Base-by-base conservation (phyloP, 1,140 invertebrate genomes). In the Whitmania pigra region DNA sequence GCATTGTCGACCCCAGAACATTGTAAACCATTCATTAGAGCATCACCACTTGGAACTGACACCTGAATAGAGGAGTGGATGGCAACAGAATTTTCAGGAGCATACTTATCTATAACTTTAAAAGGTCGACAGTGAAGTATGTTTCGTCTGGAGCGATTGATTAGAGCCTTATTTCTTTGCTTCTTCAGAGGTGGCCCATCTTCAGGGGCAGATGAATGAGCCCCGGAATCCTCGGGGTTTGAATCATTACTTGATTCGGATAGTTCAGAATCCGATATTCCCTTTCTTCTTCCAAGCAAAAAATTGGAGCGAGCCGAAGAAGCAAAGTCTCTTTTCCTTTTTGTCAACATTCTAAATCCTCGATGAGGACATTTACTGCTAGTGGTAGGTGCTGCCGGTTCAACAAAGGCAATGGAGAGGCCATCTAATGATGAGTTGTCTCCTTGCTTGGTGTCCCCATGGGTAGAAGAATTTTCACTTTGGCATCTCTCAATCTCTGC, bases 181-280 rank as follows among this genome's bases (percentile, higher is more conserved):
- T 27, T 53, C 53, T 71, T 71, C 25, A 53, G 31, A 20, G 69
- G 69, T 3, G 69, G 69, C 27, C 31, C 69, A 22, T 71, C 69
- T 31, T 22, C 27, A n/a, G 69, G 55, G 11, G 49, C 49, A 53
- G 69, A 54, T n/a, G 43, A 55, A 27, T 15, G 69, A 54, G n/a
- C 53, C 27, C 7, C 49, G 22, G 18, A 31, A 71, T 27, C 49
- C 13, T 63, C 57, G 22, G 29, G 22, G 11, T 63, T 22, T n/a
- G 57, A 31, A 63, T 63, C 22, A 13, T 9, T 6, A 63, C 57
- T 63, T 18, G 57, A 25, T 31, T 25, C 57, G 1, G 57, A 31
- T 13, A 63, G 22, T 63, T 63, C 22, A n/a, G 57, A 68, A 25
- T 68, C 67, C n/a, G 67, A 22, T 0, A 68, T 53, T 40, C 25